Evolutionary conservation across 2,797 vertebrate species (phyloP), one percentile per base, ranked within the genome.

Genomic region (Gymnodraco acuticeps): DNA sequence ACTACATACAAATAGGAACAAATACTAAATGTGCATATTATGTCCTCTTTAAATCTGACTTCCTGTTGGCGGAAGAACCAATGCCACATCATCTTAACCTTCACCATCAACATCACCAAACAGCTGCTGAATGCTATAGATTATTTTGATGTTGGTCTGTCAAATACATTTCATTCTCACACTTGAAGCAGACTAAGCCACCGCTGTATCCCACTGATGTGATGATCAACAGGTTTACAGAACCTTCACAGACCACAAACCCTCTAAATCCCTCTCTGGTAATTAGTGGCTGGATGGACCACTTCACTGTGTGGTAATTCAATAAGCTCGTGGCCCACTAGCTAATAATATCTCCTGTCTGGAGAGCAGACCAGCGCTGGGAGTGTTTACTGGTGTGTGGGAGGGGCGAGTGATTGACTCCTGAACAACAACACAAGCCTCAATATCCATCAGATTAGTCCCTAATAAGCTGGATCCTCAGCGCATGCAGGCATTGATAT

Each of bases 301-400:
- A 50, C 83, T 91, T 76, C 75, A 70, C 82, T 81, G 80, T 85
- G 84, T 81, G 75, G 82, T 90, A 91, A 93, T 91, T 93, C 91
- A 92, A 93, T 92, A 92, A 93, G 75, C 86, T 64, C 79, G 75
- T 79, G 79, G 75, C 84, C 84, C 81, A 86, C 83, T 84, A 88
- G 90, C 87, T 92, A 93, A 92, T 93, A 93, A 92, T 92, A 93
- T 92, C 84, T 84, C 60, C 62, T 66, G 86, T 89, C 80, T 87
- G 79, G 82, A 81, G 79, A 87, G 64, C 61, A 86, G 85, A 83
- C 67, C 72, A 55, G 75, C 52, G 68, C 50, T 77, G 43, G 65
- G 69, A 77, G 75, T 60, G 33, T 70, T 67, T 27, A 20, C 23
- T 52, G 16, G 31, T 12, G 64, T 12, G 15, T 42, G 17, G 51